Base-by-base conservation (phyloP, 1,140 invertebrate species). In the Lepidotrigona ventralis region DNA sequence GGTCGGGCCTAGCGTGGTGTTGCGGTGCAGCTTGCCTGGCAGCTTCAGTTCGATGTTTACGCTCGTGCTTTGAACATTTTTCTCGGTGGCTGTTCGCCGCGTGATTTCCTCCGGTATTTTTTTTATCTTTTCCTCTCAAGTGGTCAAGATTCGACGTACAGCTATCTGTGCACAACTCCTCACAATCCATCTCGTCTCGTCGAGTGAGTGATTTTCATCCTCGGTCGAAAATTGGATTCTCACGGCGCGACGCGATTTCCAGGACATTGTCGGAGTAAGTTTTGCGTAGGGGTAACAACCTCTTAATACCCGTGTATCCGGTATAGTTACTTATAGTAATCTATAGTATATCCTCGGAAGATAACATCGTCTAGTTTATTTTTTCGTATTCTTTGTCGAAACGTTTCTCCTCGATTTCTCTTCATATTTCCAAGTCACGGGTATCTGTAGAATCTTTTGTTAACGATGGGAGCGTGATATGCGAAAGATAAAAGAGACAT, bases 61-160 rank as follows among this genome's bases (percentile, higher is more conserved):
- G 90, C 90, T 91, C 87, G 89, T 90, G 88, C 90, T 90, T 89
- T 83, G 81, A 92, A 88, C 91, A 90, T 92, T 91, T 92, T 91
- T 91, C 86, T 77, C 51, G 19, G 69, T 23, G 73, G 73, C 56
- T 17, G 51, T 78, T 68, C 68, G 58, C 54, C 21, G 5, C 74
- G 76, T 72, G 68, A 39, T 72, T 79, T 29, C 9, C 3, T n/a
- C 29, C 21, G 56, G 46, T 54, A 51, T 46, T 54, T 80, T 69
- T 46, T 54, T 80, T 69, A 39, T 66, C 54, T 21, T 56, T 58
- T 23, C 4, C 9, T 2, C 9, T 1, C 14, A n/a, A n/a, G 26
- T 58, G 12, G 11, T 8, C 14, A 23, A 4, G 12, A 51, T 76
- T 26, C 46, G 23, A 21, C 26, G 54, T 29, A 2, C 54, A n/a